phyloP scores from a whole-genome alignment of 2,888 invertebrate genomes.

The Tinea semifulvella region DNA sequence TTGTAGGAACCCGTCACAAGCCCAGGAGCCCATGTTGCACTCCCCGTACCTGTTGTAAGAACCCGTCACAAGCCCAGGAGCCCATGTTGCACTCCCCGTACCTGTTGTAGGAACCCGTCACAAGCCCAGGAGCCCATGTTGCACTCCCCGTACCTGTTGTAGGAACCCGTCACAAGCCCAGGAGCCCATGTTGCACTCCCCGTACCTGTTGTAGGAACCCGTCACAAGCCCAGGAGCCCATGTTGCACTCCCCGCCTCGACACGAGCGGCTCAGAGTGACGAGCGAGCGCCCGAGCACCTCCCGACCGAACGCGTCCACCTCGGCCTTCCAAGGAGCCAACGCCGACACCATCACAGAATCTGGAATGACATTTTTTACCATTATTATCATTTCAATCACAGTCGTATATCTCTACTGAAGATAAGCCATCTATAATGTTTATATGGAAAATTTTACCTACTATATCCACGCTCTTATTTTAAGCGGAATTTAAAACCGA shows the following conservation, averaged over 20 bases:
- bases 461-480: too few species aligned
- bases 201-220: conserved; percentile 63
- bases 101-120: conserved; percentile 70
- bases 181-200: conserved; percentile 80
- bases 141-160: conserved; percentile 70
- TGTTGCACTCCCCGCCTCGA: conserved; percentile 70
- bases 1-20: conserved; percentile 72
- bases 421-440: too few species aligned
- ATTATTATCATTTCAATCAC: too few species aligned
- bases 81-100: conserved; percentile 77
- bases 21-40: conserved; percentile 79
- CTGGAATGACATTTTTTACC: too few species aligned
- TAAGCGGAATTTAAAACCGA: too few species aligned
- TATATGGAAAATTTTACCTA: too few species aligned
- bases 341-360: conserved; percentile 51
- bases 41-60: conserved; percentile 64
- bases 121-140: conserved; percentile 78
- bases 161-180: conserved; percentile 76
- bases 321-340: conserved; percentile 70
- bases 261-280: conserved; percentile 65
- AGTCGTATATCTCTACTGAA: too few species aligned
- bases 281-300: conserved; percentile 65
- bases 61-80: conserved; percentile 76
- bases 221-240: conserved; percentile 79
- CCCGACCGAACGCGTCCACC: conserved; percentile 66